Conservation (phyloP, 2,113 vertebrate species). For the Taurulus bubalis region DNA sequence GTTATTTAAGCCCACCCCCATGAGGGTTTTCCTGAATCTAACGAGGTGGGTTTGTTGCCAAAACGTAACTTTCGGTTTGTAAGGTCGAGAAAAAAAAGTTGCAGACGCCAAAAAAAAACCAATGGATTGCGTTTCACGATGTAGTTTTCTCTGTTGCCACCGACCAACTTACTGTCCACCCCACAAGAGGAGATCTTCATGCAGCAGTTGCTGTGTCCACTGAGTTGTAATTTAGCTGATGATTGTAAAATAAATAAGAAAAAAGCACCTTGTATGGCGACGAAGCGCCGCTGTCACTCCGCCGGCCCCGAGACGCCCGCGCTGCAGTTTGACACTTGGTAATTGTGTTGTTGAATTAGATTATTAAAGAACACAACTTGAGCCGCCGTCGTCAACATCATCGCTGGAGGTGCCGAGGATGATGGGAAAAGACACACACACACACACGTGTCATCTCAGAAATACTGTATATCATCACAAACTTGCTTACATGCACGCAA, state of each 20-base stretch:
- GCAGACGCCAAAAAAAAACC: too few relatives aligned
- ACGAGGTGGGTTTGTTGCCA: too few relatives aligned
- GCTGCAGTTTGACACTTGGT: slow-evolving; percentile 72
- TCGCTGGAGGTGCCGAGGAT: slow-evolving; percentile 65
- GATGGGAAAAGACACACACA: slow-evolving; percentile 54
- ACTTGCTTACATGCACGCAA: slow-evolving; percentile 63
- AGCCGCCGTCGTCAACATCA: slow-evolving; percentile 55
- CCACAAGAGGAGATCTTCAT: slow-evolving; percentile 39
- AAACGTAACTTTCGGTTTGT: too few relatives aligned
- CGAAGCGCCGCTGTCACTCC: slow-evolving; percentile 48
- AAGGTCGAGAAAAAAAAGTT: too few relatives aligned
- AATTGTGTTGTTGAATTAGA: slow-evolving; percentile 80
- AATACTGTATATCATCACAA: slow-evolving; percentile 68
- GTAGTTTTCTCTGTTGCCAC: background rate
- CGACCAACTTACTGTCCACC: too few relatives aligned
- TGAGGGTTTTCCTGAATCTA: too few relatives aligned
- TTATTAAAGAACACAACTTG: slow-evolving; percentile 80
- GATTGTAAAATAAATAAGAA: background rate
- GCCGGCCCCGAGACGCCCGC: slow-evolving; percentile 39
- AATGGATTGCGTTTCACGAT: too few relatives aligned
- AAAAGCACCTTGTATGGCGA: slow-evolving; percentile 16
- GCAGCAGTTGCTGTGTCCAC: background rate
- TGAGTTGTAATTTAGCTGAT: slow-evolving; percentile 38
- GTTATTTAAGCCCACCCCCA: too few relatives aligned
- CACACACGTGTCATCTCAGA: slow-evolving; percentile 29